Evolutionary conservation across 2,113 vertebrate genomes (phyloP), one percentile per base, ranked within the genome.

Genomic region (Chloroceryle aenea): DNA sequence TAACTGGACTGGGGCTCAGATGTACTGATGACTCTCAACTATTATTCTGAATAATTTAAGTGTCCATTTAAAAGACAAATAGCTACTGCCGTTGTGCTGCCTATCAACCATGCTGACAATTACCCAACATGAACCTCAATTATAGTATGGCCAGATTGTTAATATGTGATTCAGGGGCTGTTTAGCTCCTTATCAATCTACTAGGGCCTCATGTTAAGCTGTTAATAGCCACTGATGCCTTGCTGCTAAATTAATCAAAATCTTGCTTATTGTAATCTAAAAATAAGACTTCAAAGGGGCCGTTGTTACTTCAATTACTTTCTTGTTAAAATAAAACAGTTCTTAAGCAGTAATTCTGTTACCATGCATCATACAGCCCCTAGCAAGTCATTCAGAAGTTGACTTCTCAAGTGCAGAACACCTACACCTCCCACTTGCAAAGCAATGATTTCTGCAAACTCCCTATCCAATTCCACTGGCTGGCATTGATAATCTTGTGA

Each of bases 241-340:
- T 86, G 89, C 91, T 93, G 89, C 79, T 96, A 94, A 96, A 94
- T 96, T 96, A 97, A 95, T 95, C 85, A 92, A 79, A 91, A 87
- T 87, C 95, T 90, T 91, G 76, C 93, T 95, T 96, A 92, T 92
- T 79, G 91, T 96, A 92, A 93, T 84, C 83, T 89, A 95, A 93
- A 62, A 95, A 78, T 63, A 79, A 93, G 85, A 84, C 69, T 91
- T 96, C 59, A 96, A 95, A 89, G 94, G 75, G 66, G 14, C 62
- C 10, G 14, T 5, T 91, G 87, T 90, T 76, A 91, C 73, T 76
- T 89, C 69, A 95, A 85, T 68, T 92, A 59, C 21, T 79, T 91
- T 80, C 53, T 42, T 32, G 52, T 85, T 87, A 95, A 71, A 96
- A 71, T 19, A 86, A 38, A 96, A 62, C 47, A 30, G 30, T 79